These are phyloP conservation scores for Drosophila trichaetosa DNA, from an alignment of 2,888 invertebrate genomes.

Conservation along the genomic window DNA sequence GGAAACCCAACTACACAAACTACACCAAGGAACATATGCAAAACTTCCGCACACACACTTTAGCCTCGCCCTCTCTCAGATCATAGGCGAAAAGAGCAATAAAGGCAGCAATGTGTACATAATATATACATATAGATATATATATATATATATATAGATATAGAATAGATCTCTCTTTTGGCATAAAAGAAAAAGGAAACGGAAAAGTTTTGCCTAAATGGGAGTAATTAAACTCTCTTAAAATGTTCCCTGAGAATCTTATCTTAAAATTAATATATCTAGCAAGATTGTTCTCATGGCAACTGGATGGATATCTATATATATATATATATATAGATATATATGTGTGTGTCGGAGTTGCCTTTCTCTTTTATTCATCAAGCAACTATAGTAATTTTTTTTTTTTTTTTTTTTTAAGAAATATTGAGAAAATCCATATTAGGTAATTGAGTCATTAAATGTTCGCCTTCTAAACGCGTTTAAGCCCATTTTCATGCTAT, in stretches of 20 bases:
- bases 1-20: background rate
- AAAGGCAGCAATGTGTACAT: background rate
- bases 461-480: constrained; percentile 2
- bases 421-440: background rate
- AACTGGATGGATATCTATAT: background rate
- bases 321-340: background rate
- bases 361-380: constrained; percentile 14
- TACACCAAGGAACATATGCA: constrained; percentile 18
- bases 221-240: background rate
- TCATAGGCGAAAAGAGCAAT: background rate
- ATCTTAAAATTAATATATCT: background rate
- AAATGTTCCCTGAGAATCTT: background rate
- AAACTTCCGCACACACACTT: constrained; percentile 7
- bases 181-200: background rate
- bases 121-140: background rate
- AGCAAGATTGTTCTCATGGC: background rate
- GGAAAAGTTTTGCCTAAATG: background rate
- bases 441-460: background rate
- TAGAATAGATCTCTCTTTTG: background rate
- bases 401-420: background rate
- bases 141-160: background rate
- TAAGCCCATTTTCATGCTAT: constrained; percentile 5
- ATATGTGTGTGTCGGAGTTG: constrained; percentile 1
- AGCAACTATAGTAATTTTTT: background rate
- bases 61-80: background rate